These are phyloP conservation scores for Bombus consobrinus DNA, from an alignment of 1,140 invertebrate species.

Conservation along the genomic window DNA sequence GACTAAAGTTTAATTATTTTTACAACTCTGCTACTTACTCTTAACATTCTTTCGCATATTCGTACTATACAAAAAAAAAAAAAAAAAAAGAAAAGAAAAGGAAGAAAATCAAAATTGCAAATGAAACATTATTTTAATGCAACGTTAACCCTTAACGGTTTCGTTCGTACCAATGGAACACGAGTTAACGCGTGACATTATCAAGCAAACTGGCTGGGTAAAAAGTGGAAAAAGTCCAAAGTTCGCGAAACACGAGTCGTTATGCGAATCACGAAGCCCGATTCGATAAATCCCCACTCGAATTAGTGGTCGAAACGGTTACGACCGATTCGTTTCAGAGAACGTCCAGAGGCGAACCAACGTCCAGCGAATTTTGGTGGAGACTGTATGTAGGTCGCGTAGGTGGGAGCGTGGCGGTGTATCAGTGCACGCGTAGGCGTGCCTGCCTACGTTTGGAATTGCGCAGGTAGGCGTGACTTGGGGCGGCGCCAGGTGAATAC, in stretches of 20 bases:
- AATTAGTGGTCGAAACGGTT: not conserved
- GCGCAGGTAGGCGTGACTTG: conserved; percentile 82
- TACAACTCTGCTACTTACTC: not conserved
- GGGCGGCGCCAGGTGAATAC: conserved; percentile 81
- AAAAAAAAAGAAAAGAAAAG: no score
- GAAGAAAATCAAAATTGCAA: not conserved
- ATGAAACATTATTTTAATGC: not conserved
- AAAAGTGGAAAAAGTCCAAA: not conserved
- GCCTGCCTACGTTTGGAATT: conserved; percentile 68
- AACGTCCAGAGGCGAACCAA: not conserved
- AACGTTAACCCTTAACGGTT: not conserved
- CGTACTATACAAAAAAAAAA: no score
- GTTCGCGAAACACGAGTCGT: not conserved
- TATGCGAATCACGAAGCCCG: not conserved
- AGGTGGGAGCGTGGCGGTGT: conserved; percentile 45
- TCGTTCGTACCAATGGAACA: not conserved
- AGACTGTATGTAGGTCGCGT: conserved; percentile 47
- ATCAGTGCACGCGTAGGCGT: conserved; percentile 77
- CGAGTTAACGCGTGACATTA: not conserved
- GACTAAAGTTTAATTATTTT: not conserved
- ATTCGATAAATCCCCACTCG: not conserved
- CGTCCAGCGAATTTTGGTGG: conserved; percentile 29
- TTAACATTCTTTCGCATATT: no score
- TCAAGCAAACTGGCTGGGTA: not conserved
- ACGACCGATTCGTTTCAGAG: not conserved